phyloP scores from a whole-genome alignment of 2,888 invertebrate species.

The Mythimna vitellina region DNA sequence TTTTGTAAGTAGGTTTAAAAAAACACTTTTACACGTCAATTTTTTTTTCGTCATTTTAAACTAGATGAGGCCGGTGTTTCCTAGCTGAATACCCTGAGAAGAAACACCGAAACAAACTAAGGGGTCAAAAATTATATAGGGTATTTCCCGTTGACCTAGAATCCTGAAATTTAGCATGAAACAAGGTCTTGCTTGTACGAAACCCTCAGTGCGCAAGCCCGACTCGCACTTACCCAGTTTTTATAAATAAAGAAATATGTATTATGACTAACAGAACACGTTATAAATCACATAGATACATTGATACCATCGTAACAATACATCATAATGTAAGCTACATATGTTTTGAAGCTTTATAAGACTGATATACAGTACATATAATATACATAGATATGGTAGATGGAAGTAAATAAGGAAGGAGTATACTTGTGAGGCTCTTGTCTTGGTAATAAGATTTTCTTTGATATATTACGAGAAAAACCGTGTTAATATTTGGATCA shows the following conservation, averaged over 20 bases:
- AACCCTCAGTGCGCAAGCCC: too few relatives aligned
- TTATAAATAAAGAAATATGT: background rate
- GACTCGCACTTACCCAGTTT: too few relatives aligned
- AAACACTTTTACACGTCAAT: too few relatives aligned
- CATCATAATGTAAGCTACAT: background rate
- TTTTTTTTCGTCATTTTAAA: too few relatives aligned
- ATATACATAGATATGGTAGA: background rate
- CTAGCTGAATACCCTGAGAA: too few relatives aligned
- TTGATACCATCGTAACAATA: conserved; percentile 13
- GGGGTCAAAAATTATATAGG: too few relatives aligned
- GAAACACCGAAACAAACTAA: too few relatives aligned
- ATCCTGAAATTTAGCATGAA: too few relatives aligned
- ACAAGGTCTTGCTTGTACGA: too few relatives aligned
- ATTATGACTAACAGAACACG: background rate
- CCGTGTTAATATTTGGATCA: background rate
- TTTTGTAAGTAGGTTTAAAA: too few relatives aligned
- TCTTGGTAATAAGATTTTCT: conserved; percentile 14
- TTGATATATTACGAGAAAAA: conserved; percentile 17
- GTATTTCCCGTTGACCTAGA: too few relatives aligned
- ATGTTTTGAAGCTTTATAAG: background rate
- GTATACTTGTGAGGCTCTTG: background rate
- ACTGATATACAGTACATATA: background rate
- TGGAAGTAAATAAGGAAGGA: conserved; percentile 1
- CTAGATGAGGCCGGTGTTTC: too few relatives aligned
- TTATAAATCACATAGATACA: conserved; percentile 1